Base-by-base conservation (phyloP, 2,888 invertebrate genomes). In the Stenotaenia linearis region DNA sequence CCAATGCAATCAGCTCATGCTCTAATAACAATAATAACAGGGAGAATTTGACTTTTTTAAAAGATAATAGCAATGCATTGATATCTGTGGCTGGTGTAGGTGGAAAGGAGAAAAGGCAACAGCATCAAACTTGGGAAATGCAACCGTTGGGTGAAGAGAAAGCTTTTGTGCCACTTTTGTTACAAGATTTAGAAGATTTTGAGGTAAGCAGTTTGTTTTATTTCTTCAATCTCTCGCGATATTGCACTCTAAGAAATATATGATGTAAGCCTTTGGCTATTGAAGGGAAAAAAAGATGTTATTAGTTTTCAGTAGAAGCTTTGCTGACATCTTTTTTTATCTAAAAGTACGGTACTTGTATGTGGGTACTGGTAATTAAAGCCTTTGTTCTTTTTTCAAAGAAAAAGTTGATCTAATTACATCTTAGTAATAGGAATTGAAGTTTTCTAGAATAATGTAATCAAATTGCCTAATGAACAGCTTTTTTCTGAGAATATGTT, bases 141-240 rank as follows among this genome's bases (percentile, higher is more conserved):
- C 69, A 69, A 28, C 69, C 69, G 9, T 28, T 69, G 28, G 28
- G 69, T 28, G 69, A 69, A 23, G 69, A 69, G 10, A 69, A 69
- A 69, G 69, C 15, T 69, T 69, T 69, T n/a, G 69, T 69, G 28
- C 69, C 69, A 69, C 69, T 69, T 69, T 69, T 69, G 28, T n/a
- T 69, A 69, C 69, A 69, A 69, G 69, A 69, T 69, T 28, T 69
- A 28, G 69, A 69, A 69, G 69, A 69, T 69, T 69, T 69, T n/a
- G 69, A 69, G 69, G 69, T 69, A 69, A 69, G 23, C 15, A n/a
- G 4, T 0, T 4, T 25, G 9, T 23, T 5, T 1, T 12, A 69
- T 15, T 10, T 6, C 69, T 25, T 69, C 12, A 69, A 69, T 69
- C 9, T 23, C 18, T 69, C 15, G 12, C 25, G 7, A 50, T n/a